Percentiles rank a stretch among this genome's conserved stretches.
These are phyloP conservation scores for Cyanoramphus novaezelandiae DNA, from an alignment of 2,113 vertebrate species.

Conservation along the genomic window DNA sequence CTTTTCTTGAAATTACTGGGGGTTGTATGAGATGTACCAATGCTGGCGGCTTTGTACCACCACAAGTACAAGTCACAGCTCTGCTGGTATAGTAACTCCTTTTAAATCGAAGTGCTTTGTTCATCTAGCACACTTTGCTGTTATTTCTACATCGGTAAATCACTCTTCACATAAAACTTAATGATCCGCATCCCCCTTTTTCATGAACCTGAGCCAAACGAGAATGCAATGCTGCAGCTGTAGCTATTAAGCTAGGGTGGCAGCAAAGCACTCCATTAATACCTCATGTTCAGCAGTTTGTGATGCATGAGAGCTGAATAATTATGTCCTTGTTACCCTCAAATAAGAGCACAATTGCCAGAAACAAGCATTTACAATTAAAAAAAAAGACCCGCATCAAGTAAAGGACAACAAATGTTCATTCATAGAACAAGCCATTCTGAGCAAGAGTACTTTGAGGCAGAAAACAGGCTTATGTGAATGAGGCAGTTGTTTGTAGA, in stretches of 20 bases:
- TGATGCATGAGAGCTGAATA: conserved; percentile 29
- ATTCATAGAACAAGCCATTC: conserved; percentile 42
- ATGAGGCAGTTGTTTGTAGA: not conserved
- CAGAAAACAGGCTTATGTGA: not conserved
- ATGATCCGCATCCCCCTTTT: conserved; percentile 21
- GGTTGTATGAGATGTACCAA: not conserved
- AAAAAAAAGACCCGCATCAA: not conserved
- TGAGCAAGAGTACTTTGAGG: not conserved
- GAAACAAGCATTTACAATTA: not conserved
- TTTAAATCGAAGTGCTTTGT: not conserved
- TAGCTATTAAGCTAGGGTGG: conserved; percentile 35
- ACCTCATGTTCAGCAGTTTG: conserved; percentile 53
- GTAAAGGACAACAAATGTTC: conserved; percentile 44
- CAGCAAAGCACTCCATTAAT: conserved; percentile 43
- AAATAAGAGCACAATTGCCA: conserved; percentile 23
- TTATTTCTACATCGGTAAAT: conserved; percentile 43
- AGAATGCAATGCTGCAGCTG: conserved; percentile 40
- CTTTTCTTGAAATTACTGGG: not conserved
- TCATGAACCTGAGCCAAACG: conserved; percentile 19
- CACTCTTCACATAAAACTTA: conserved; percentile 38
- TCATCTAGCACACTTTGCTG: not conserved
- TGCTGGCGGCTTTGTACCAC: not conserved
- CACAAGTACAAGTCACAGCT: not conserved
- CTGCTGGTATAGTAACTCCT: not conserved
- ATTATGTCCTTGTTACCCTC: conserved; percentile 42